phyloP scores from a whole-genome alignment of 2,888 invertebrate species.

The Dryomyza anilis region DNA sequence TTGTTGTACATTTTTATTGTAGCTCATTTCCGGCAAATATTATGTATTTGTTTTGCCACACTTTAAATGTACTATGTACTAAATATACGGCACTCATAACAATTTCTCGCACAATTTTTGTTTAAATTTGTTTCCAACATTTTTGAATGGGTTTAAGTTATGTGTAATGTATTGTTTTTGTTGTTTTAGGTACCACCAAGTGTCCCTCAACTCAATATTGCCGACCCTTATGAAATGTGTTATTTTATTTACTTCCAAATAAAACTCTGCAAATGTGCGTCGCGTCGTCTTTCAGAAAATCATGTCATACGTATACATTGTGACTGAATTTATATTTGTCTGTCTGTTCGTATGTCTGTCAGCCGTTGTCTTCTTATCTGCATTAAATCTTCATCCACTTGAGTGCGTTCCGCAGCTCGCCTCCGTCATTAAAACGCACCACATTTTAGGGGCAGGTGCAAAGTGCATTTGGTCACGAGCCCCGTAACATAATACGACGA shows the following conservation, averaged over 20 bases:
- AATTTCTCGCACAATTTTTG: too few relatives aligned
- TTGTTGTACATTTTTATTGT: constrained; percentile 12
- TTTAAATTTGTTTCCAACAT: neutral
- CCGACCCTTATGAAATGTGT: too few relatives aligned
- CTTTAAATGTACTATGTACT: too few relatives aligned
- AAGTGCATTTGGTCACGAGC: constrained; percentile 25
- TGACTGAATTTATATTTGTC: neutral
- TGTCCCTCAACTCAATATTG: too few relatives aligned
- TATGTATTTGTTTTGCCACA: too few relatives aligned
- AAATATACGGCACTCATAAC: too few relatives aligned
- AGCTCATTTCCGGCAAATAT: constrained; percentile 5
- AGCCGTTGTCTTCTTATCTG: constrained; percentile 6
- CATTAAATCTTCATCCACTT: constrained; percentile 23
- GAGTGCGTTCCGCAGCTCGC: constrained; percentile 5
- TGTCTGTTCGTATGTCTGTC: neutral
- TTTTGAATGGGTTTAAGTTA: neutral
- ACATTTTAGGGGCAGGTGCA: constrained; percentile 29
- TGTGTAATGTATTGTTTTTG: too few relatives aligned
- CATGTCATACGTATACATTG: too few relatives aligned
- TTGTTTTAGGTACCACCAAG: too few relatives aligned
- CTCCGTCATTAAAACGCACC: neutral
- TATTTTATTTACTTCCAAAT: too few relatives aligned
- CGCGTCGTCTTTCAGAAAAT: too few relatives aligned
- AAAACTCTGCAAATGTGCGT: too few relatives aligned
- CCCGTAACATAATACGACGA: constrained; percentile 8